Evolutionary conservation across 1,140 invertebrate genomes (phyloP), one percentile per base, ranked within the genome.

Genomic region (Archivesica marissinica): DNA sequence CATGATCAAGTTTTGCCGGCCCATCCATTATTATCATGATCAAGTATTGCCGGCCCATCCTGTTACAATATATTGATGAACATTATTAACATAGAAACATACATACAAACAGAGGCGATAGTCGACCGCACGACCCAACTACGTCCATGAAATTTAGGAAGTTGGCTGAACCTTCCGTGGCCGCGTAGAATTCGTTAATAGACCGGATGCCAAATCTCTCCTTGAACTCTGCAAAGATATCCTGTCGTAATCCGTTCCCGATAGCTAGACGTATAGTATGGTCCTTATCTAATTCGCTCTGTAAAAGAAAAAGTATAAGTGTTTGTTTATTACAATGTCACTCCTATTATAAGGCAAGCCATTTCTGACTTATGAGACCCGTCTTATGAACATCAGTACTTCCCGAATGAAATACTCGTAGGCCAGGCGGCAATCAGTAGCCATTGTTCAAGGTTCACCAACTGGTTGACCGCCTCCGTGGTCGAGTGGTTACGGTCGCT

Each of bases 131-230:
- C 28, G 76, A 47, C 0, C 88, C 88, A 11, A 59, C 33, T 6
- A 61, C 77, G 39, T 90, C 88, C 47, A 75, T 74, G 4, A 86
- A 33, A 72, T 91, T 91, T 6, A 61, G 44, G 28, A 87, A 83
- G 25, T 44, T 66, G 1, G 72, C 44, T 13, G 72, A 72, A 28
- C 85, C 81, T 47, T 91, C 90, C 9, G 88, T 89, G 28, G 86
- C 59, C 1, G 64, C 90, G 61, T 89, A 91, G 41, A 89, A 89
- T 52, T 91, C 90, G n/a, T 54, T 44, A 30, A 91, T 87, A 7
- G 84, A 20, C 2, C 41, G 56, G 15, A 91, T 86, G 23, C 61
- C 72, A 82, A 88, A 90, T 35, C 88, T 66, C 11, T 64, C 38
- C 47, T 88, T 59, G 35, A 91, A 89, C 41, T 88, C 68, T 52